A percentile compares a stretch with the other conserved stretches of the same genome.
phyloP scores from a whole-genome alignment of 1,140 invertebrate species.

The Diabrotica undecimpunctata region DNA sequence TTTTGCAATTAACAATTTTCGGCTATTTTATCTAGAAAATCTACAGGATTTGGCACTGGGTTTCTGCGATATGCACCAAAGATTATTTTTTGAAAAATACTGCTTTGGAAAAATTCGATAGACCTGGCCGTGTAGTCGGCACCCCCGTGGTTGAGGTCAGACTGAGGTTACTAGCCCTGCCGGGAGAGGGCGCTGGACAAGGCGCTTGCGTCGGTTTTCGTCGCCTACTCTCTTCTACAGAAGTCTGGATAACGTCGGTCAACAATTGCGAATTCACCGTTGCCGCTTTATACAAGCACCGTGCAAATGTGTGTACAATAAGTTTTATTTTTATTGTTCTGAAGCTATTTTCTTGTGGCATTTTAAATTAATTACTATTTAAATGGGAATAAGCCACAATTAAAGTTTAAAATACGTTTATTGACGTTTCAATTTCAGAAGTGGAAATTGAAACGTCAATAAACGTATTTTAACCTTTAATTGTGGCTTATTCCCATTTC shows the following conservation, averaged over 20 bases:
- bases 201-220: conserved; percentile 29
- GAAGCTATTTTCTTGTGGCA: too few relatives aligned
- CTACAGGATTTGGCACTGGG: conserved; percentile 12
- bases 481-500: too few relatives aligned
- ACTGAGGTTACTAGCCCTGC: conserved; percentile 37
- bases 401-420: too few relatives aligned
- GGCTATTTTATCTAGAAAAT: conserved; percentile 10
- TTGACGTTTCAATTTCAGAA: too few relatives aligned
- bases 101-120: conserved; percentile 14
- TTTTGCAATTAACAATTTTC: conserved; percentile 11
- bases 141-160: conserved; percentile 40
- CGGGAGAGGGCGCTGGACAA: conserved; percentile 34
- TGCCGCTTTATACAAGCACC: background rate
- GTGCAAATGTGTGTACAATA: too few relatives aligned
- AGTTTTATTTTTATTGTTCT: too few relatives aligned
- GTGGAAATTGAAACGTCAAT: too few relatives aligned
- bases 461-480: too few relatives aligned
- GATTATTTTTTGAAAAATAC: conserved; percentile 15
- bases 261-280: background rate
- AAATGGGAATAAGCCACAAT: too few relatives aligned
- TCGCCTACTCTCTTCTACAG: conserved; percentile 22
- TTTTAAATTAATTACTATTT: too few relatives aligned
- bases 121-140: conserved; percentile 16
- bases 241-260: background rate
- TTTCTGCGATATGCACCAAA: conserved; percentile 4